Conservation (phyloP, 2,797 vertebrate species). For the Novumbra hubbsi region DNA sequence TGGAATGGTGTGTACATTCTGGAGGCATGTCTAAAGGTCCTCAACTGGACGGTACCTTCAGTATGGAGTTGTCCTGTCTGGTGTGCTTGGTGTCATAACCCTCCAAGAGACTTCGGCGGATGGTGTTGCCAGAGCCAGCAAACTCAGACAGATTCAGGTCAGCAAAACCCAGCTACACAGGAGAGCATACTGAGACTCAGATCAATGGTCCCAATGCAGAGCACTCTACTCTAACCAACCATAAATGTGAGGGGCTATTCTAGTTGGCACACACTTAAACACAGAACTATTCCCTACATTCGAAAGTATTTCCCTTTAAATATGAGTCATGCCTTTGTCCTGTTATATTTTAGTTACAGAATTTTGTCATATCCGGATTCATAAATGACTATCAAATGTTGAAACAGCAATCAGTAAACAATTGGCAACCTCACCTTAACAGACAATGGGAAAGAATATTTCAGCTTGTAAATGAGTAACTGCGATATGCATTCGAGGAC, state of each 20-base stretch:
- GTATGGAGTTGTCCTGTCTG: conserved; percentile 97
- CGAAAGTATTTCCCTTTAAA: background rate
- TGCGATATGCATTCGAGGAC: background rate
- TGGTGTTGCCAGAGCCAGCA: conserved; percentile 91
- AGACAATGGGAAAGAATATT: background rate
- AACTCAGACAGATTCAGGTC: conserved; percentile 97
- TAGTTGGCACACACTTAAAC: background rate
- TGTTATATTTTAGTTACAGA: background rate
- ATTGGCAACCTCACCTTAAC: conserved; percentile 3
- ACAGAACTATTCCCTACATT: background rate
- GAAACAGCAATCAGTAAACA: conserved; percentile 55
- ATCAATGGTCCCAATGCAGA: background rate
- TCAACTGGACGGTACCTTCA: conserved; percentile 80
- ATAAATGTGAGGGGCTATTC: background rate
- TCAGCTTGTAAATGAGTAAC: conserved; percentile 6
- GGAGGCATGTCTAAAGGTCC: background rate
- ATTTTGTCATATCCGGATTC: background rate
- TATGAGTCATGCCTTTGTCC: background rate
- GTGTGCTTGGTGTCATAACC: conserved; percentile 97
- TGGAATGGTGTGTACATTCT: background rate
- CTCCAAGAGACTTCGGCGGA: conserved; percentile 90
- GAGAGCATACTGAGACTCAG: background rate
- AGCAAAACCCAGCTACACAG: conserved; percentile 90
- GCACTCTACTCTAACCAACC: background rate
- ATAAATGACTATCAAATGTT: conserved; percentile 21